Evolutionary conservation across 1,140 invertebrate species (phyloP), one percentile per base, ranked within the genome.

Genomic region (Drosophila mojavensis): DNA sequence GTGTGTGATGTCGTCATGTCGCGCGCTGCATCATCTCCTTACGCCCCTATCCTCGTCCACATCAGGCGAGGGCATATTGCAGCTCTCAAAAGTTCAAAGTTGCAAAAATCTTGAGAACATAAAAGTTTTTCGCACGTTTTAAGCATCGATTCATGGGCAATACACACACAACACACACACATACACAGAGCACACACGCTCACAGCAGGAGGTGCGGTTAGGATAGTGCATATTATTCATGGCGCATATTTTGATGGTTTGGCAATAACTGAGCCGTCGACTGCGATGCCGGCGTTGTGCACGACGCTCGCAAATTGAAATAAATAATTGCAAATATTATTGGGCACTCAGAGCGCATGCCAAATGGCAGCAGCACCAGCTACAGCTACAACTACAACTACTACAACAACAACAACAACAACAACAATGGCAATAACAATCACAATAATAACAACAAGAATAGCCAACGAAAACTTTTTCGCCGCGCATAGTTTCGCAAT

Each of bases 251-350:
- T 86, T 64, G 73, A 62, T 65, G 64, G 61, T 81, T 81, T 75
- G 77, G 76, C 81, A 77, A 79, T 77, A 79, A 65, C 69, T 51
- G 43, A 59, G 67, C 60, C 36, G 63, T 36, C 50, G 68, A 13
- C 53, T 11, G 33, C 43, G 63, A 15, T 36, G 63, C n/a, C 30
- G 54, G 33, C 75, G 59, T 43, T 55, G 60, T 36, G 41, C 50
- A 63, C 75, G 60, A 51, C 64, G 41, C 78, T 75, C 15, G 50
- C 63, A 78, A 79, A 65, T 48, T 67, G 58, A 89, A 80, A 88
- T 89, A 88, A 88, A 89, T 88, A 88, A 88, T 88, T 84, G 77
- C 80, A 89, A 89, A 78, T 89, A 88, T 84, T 88, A 89, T 89
- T 84, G 84, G 78, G 80, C 84, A 88, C 84, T 88, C 84, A 80